Percentiles rank a stretch among this genome's conserved stretches.
phyloP scores from a whole-genome alignment of 2,888 invertebrate species.

The Andrena dorsata region DNA sequence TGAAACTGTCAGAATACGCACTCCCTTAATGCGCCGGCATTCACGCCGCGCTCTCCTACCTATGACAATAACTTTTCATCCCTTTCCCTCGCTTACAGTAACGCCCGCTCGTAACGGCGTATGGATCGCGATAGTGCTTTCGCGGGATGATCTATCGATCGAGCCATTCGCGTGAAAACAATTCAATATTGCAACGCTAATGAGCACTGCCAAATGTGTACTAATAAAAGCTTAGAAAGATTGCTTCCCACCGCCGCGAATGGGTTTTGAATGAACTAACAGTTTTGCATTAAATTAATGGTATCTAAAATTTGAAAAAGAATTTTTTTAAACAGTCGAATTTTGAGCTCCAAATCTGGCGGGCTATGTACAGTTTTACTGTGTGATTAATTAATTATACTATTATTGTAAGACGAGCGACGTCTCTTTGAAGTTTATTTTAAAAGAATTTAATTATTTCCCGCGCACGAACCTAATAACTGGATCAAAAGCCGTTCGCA shows the following conservation, averaged over 20 bases:
- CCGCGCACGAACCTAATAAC: constrained; percentile 18
- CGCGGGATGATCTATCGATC: neutral
- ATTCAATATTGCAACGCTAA: too few species aligned
- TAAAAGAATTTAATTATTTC: constrained; percentile 12
- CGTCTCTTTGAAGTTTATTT: neutral
- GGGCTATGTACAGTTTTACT: neutral
- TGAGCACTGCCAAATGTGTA: too few species aligned
- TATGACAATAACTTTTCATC: constrained; percentile 29
- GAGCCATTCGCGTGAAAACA: neutral
- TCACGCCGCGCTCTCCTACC: constrained; percentile 20
- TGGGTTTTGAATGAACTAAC: neutral
- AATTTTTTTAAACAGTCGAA: neutral
- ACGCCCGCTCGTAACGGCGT: constrained; percentile 7
- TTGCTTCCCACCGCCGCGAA: too few species aligned
- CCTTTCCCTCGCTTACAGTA: constrained; percentile 38
- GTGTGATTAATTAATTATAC: neutral
- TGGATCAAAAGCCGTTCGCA: constrained; percentile 46
- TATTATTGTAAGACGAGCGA: neutral
- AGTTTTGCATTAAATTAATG: neutral
- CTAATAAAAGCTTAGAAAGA: too few species aligned
- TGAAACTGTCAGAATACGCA: constrained; percentile 80
- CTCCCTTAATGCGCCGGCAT: constrained; percentile 58
- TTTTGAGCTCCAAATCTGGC: neutral
- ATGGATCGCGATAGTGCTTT: neutral
- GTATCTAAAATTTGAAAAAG: too few species aligned